Evolutionary conservation across 2,888 invertebrate genomes (phyloP), one percentile per base, ranked within the genome.

Genomic region (Eupithecia subfuscata): DNA sequence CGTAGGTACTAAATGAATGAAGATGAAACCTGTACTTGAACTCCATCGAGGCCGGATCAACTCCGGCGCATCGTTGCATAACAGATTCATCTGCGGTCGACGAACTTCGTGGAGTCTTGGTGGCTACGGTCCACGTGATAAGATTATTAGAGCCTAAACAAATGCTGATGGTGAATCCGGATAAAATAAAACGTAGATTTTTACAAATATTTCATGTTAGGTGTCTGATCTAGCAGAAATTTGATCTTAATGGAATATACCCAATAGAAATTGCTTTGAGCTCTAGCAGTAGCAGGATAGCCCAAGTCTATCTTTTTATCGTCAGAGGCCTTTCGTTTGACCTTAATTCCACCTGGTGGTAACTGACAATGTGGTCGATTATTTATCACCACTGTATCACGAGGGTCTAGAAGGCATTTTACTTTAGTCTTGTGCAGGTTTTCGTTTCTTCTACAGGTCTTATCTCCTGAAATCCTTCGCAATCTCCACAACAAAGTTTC

Each of bases 31-130:
- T 73, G 63, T 63, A 64, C 76, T 76, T 76, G 73, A 76, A 76
- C 79, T 73, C 75, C 37, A 76, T 71, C 69, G 79, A 79, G 81
- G 78, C 25, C 78, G 80, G 82, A 84, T 80, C 78, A 71, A 85
- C 85, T 86, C 84, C 78, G 71, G 86, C 86, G 85, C 88, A 88
- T 88, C 80, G 69, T 80, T 79, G 74, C 73, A 77, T 78, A 78
- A 80, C 60, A 69, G 34, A 78, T 75, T 56, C 78, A 76, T 79
- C 75, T 76, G 30, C 74, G 82, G 81, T 78, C 77, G 45, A 70
- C 18, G 75, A 75, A 75, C 75, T 71, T 12, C 3, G 12, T 60
- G 64, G 34, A 64, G 34, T 64, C 34, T 34, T 64, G 34, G 9
- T 64, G 18, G 64, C 18, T 64, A 64, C 64, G 25, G 25, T 60